Evolutionary conservation across 2,888 invertebrate species (phyloP), one percentile per base, ranked within the genome.

Genomic region (Melangyna quadrimaculata): DNA sequence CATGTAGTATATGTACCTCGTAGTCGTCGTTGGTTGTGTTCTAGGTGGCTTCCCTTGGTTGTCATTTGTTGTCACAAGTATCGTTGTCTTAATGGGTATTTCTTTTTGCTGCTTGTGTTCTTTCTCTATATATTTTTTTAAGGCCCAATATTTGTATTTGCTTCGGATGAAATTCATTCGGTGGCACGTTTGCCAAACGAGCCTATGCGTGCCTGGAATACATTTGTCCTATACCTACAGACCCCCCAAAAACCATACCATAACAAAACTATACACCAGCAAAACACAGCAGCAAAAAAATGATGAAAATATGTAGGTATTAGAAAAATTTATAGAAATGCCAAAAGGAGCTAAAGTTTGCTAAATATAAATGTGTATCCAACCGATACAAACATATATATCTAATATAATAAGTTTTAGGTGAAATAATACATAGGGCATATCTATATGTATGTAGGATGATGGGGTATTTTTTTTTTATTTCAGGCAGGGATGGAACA

Each of bases 181-280:
- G 88, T 89, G 89, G 90, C 91, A 91, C 91, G 91, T 91, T 91
- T 90, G 89, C 89, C 77, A 91, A 91, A 91, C 91, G 91, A 90
- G 90, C 87, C 88, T 87, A 90, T 91, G 91, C 91, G 91, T 91
- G 91, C 90, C 88, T 89, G 79, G 91, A 91, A 91, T 91, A 91
- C 90, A 90, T 91, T 91, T 90, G 27, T 87, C 88, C 45, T 63
- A 12, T 55, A n/a, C n/a, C n/a, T n/a, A 45, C 14, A 51, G 37
- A 27, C 45, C 69, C 22, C 63, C 69, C 43, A 55, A 57, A n/a
- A 59, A 3, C 53, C 69, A 35, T 10, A 40, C 45, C 43, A 43
- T 24, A 40, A 37, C 55, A 55, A 43, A 45, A 78, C 27, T 43
- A n/a, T n/a, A 43, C 17, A 40, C 29, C 19, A 43, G 10, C 29